Evolutionary conservation across 2,797 vertebrate species (phyloP), one percentile per base, ranked within the genome.

Genomic region (Gobionotothen gibberifrons): DNA sequence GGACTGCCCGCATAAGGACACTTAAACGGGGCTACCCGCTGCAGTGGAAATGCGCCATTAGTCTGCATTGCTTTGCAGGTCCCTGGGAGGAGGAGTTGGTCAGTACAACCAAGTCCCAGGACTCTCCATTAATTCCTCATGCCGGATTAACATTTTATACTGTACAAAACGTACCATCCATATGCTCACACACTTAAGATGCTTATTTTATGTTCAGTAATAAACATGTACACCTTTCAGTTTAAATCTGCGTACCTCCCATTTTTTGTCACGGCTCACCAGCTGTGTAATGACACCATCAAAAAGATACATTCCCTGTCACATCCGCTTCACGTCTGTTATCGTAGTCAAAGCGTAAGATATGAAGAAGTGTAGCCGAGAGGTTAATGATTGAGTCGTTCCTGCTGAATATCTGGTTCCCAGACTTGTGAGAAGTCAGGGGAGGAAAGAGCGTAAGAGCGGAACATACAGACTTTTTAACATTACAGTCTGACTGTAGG

Each of bases 401-500:
- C 9, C n/a, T 12, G 9, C 17, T 19, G 47, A 48, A 48, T 19
- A 49, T 49, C 10, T 19, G n/a, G 46, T 5, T 17, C 9, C 46
- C 17, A 48, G 16, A 46, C n/a, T 48, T 19, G 46, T 48, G 9
- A 48, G 17, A 36, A 36, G 6, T 36, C 32, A 36, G 32, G 17
- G 47, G 9, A 19, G 2, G 16, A 36, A 36, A 36, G 6, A 7
- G 32, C 6, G 1, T 16, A 6, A 46, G 44, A 46, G 44, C 44
- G 8, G 17, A 46, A 9, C 39, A 40, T 53, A 40, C 66, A 78
- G 76, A 71, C 48, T 63, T 72, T 74, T 76, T 48, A 67, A 57
- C 67, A 63, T 63, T 58, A 40, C 48, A 44, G 21, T 54, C 16
- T 58, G 71, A 52, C 69, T 67, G 47, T 36, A 46, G 74, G 72